These are phyloP conservation scores for Psammodynastes pulverulentus DNA, from an alignment of 2,113 vertebrate species.

Conservation along the genomic window DNA sequence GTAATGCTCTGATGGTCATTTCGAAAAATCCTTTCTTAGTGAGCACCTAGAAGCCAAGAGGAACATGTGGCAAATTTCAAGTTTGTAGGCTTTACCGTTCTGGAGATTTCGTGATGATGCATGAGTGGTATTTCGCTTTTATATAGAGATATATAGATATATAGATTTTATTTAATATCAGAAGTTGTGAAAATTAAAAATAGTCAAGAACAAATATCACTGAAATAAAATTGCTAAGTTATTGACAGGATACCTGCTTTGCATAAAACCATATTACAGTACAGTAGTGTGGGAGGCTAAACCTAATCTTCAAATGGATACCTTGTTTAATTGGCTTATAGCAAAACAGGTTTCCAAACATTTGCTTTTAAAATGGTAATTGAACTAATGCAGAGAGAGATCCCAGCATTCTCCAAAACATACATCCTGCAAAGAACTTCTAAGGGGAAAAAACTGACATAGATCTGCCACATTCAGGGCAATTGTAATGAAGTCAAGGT, in stretches of 20 bases:
- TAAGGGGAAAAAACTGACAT: too few species aligned
- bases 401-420: not conserved
- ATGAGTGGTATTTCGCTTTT: too few species aligned
- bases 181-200: not conserved
- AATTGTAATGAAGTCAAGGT: not conserved
- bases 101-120: too few species aligned
- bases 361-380: not conserved
- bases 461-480: not conserved
- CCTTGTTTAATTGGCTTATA: not conserved
- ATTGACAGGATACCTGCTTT: not conserved
- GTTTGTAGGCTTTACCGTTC: too few species aligned
- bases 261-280: not conserved
- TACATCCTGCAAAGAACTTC: not conserved
- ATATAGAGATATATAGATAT: too few species aligned
- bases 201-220: not conserved
- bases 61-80: too few species aligned
- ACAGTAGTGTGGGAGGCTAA: not conserved
- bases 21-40: too few species aligned
- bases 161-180: too few species aligned
- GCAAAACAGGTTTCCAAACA: not conserved
- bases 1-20: too few species aligned
- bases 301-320: not conserved
- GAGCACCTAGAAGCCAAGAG: too few species aligned
- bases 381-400: not conserved
- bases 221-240: not conserved